Evolutionary conservation across 2,797 vertebrate genomes (phyloP).

Genomic region (Paramormyrops hopkinsi): DNA sequence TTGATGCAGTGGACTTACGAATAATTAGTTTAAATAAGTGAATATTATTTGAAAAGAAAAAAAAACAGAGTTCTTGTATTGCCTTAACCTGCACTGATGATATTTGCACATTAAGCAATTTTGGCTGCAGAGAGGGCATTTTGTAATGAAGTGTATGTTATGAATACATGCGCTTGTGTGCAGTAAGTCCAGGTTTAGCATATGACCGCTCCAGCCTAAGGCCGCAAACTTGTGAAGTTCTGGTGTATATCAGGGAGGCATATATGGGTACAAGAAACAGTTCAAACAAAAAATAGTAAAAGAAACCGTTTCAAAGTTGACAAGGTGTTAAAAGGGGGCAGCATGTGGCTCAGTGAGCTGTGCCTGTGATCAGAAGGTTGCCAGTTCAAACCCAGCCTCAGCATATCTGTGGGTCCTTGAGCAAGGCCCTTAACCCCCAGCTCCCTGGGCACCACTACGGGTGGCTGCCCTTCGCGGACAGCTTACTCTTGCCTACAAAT

Average conservation of each 20-base stretch:
- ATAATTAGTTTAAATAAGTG: too few relatives aligned
- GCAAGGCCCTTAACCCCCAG: neutral
- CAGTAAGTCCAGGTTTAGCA: neutral
- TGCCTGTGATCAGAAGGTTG: neutral
- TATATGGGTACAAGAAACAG: neutral
- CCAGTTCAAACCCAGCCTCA: neutral
- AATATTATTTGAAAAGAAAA: neutral
- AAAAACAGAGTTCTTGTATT: neutral
- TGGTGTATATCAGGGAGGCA: neutral
- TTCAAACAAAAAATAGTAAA: neutral
- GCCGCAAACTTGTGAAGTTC: neutral
- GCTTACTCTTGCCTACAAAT: neutral
- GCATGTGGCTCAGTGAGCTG: neutral
- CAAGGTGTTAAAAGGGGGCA: neutral
- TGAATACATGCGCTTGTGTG: neutral
- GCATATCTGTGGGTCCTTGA: neutral
- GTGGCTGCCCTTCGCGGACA: neutral
- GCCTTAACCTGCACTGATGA: neutral
- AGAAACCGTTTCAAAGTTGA: neutral
- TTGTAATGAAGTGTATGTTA: neutral
- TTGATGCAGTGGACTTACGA: too few relatives aligned
- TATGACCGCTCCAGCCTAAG: neutral
- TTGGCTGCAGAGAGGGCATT: neutral
- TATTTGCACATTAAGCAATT: neutral
- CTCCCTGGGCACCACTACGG: too few relatives aligned